These are phyloP conservation scores for Molorchus minor DNA, from an alignment of 2,888 invertebrate species.

Conservation along the genomic window DNA sequence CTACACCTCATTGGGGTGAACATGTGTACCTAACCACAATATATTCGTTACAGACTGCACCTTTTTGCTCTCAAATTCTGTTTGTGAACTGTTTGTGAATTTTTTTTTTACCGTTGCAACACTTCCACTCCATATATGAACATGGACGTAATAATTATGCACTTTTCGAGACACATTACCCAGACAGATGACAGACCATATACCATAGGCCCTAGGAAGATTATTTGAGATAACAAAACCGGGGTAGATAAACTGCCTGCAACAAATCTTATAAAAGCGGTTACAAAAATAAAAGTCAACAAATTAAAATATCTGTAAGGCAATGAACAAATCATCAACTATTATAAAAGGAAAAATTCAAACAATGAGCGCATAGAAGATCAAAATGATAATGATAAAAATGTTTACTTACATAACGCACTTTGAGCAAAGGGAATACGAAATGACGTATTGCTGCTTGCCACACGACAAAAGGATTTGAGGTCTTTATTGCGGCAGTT, in stretches of 20 bases:
- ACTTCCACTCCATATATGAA: no score
- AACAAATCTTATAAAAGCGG: constrained; percentile 21
- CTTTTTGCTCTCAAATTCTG: no score
- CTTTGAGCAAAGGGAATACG: constrained; percentile 53
- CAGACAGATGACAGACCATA: no score
- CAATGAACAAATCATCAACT: constrained; percentile 45
- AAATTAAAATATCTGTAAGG: constrained; percentile 39
- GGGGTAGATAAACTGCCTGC: not conserved
- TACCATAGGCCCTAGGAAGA: not conserved
- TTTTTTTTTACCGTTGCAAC: no score
- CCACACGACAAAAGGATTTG: constrained; percentile 47
- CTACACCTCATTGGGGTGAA: no score
- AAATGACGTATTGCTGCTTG: constrained; percentile 48
- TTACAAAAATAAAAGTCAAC: constrained; percentile 30
- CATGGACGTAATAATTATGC: no score
- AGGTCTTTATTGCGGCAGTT: constrained; percentile 34
- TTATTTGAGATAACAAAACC: not conserved
- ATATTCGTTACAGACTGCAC: no score
- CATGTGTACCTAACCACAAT: no score
- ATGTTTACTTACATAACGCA: constrained; percentile 48
- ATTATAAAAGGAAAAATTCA: constrained; percentile 37
- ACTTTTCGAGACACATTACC: no score
- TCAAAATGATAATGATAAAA: constrained; percentile 52
- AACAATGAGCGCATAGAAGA: constrained; percentile 37
- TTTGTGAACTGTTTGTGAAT: no score